Evolutionary conservation across 2,797 vertebrate species (phyloP).

Genomic region (Carduelis carduelis): DNA sequence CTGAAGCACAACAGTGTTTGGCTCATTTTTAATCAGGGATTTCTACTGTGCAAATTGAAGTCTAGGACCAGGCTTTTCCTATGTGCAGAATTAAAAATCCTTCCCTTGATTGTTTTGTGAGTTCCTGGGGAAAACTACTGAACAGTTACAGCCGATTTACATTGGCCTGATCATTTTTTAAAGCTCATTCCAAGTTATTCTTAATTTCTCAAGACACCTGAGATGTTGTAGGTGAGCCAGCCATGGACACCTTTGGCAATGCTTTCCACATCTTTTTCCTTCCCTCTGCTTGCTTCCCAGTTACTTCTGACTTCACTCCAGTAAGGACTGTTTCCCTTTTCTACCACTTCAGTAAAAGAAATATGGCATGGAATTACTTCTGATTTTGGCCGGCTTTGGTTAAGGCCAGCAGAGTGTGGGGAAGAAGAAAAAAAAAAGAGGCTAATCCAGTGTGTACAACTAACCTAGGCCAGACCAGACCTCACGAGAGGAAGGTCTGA

Average conservation of each 20-base stretch:
- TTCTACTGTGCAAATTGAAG: slow-evolving; percentile 47
- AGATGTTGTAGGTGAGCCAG: not conserved
- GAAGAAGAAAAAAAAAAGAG: not conserved
- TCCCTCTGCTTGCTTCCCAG: not conserved
- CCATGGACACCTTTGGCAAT: not conserved
- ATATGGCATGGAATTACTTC: not conserved
- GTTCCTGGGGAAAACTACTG: slow-evolving; percentile 43
- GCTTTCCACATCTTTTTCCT: not conserved
- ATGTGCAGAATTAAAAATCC: slow-evolving; percentile 36
- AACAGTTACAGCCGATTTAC: not conserved
- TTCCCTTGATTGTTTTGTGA: not conserved
- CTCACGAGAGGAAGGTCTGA: not conserved
- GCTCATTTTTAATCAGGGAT: slow-evolving; percentile 37
- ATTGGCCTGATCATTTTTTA: not conserved
- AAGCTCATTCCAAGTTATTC: slow-evolving; percentile 18
- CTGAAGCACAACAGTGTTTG: slow-evolving; percentile 40
- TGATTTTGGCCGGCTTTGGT: not conserved
- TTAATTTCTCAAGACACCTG: slow-evolving; percentile 37
- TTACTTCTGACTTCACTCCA: not conserved
- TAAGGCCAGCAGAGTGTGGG: not conserved
- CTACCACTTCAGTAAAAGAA: not conserved
- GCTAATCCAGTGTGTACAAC: not conserved
- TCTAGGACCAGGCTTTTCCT: slow-evolving; percentile 12
- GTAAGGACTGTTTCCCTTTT: not conserved
- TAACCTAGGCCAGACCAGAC: not conserved